Conservation (phyloP, 2,888 invertebrate species). For the Muscina levida region DNA sequence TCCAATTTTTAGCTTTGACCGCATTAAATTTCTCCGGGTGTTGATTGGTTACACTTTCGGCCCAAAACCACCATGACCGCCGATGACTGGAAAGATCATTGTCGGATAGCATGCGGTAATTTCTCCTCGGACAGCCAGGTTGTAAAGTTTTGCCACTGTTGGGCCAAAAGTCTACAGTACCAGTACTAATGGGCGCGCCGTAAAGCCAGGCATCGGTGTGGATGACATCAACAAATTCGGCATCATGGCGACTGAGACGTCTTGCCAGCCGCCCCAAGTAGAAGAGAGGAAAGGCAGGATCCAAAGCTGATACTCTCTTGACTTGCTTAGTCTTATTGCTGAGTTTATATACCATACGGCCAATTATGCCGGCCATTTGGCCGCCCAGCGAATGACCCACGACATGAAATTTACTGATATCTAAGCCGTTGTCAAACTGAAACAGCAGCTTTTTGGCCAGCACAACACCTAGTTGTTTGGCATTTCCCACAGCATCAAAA, state of each 20-base stretch:
- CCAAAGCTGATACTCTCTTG: slow-evolving; percentile 81
- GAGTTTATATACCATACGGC: slow-evolving; percentile 72
- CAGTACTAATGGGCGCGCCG: slow-evolving; percentile 82
- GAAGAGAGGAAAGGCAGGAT: slow-evolving; percentile 84
- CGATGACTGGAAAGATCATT: slow-evolving; percentile 83
- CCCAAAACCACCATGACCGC: slow-evolving; percentile 84
- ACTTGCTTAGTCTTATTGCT: slow-evolving; percentile 69
- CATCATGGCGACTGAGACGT: slow-evolving; percentile 81
- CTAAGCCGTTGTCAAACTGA: slow-evolving; percentile 76
- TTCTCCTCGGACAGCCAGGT: slow-evolving; percentile 82
- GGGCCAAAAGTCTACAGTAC: slow-evolving; percentile 84
- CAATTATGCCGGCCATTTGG: slow-evolving; percentile 77
- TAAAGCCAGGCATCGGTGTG: slow-evolving; percentile 85
- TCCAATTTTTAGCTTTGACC: slow-evolving; percentile 82
- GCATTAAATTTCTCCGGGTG: slow-evolving; percentile 81
- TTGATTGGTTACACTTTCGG: slow-evolving; percentile 81
- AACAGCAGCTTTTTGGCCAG: slow-evolving; percentile 74
- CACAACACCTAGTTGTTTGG: slow-evolving; percentile 75
- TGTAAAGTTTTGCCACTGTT: slow-evolving; percentile 83
- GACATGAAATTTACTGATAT: slow-evolving; percentile 75
- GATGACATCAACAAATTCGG: slow-evolving; percentile 84
- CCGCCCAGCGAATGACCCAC: slow-evolving; percentile 79
- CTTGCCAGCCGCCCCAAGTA: slow-evolving; percentile 75
- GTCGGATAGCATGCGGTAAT: slow-evolving; percentile 77
- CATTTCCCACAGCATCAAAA: slow-evolving; percentile 78